phyloP scores from a whole-genome alignment of 1,140 invertebrate species.

The Aphelenchoides fujianensis region DNA sequence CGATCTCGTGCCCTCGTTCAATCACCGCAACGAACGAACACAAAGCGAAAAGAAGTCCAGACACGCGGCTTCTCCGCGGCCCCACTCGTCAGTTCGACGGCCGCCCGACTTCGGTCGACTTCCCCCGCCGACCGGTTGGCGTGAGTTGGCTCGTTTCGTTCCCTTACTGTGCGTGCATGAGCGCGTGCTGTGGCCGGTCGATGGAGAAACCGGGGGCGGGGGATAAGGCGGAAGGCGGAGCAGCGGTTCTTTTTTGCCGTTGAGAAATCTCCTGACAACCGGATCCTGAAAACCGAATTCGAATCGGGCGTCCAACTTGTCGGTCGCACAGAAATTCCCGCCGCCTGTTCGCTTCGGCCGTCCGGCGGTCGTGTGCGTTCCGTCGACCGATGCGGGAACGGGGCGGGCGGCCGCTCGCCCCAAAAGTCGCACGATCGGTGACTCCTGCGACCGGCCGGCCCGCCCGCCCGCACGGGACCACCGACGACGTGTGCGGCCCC shows the following conservation, averaged over 20 bases:
- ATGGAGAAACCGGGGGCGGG: no score
- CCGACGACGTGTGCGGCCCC: no score
- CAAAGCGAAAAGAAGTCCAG: neutral
- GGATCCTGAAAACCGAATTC: neutral
- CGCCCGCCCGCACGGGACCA: no score
- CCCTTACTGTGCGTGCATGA: neutral
- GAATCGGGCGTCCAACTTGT: neutral
- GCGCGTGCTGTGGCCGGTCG: neutral
- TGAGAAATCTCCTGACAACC: neutral
- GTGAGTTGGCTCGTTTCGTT: neutral
- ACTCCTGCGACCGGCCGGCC: no score
- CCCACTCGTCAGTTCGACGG: neutral
- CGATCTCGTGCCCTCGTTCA: no score
- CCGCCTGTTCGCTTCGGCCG: no score
- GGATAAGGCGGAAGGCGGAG: conserved; percentile 4
- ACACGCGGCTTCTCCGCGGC: neutral
- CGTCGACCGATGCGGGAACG: no score
- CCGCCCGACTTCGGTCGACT: neutral
- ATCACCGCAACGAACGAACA: no score
- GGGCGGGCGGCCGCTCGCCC: no score
- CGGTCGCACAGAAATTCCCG: neutral
- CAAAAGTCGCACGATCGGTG: no score
- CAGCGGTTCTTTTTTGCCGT: neutral
- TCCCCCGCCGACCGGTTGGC: neutral
- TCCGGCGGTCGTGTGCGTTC: no score